These are phyloP conservation scores for Drosophila engyochracea DNA, from an alignment of 2,888 invertebrate species.

Conservation along the genomic window DNA sequence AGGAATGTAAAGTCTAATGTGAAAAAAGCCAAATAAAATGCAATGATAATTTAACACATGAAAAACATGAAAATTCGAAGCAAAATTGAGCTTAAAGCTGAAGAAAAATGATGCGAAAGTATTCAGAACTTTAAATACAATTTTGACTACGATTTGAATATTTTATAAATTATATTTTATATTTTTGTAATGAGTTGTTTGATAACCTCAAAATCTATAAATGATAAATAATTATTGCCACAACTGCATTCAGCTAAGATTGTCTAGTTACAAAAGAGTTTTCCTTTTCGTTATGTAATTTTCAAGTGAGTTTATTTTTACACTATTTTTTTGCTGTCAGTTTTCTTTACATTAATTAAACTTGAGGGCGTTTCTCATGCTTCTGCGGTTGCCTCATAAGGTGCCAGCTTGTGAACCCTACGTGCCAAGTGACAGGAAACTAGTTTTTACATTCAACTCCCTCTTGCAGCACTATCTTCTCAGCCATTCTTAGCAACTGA, in stretches of 20 bases:
- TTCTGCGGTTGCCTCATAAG: constrained; percentile 10
- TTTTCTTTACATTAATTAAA: constrained; percentile 19
- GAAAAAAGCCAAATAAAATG: constrained; percentile 32
- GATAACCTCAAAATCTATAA: not conserved
- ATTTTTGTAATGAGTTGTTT: not conserved
- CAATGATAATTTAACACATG: constrained; percentile 27
- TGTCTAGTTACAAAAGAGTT: not conserved
- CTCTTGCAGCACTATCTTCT: not conserved
- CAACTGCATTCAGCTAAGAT: not conserved
- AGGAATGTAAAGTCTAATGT: constrained; percentile 14
- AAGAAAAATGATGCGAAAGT: not conserved
- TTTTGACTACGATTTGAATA: not conserved
- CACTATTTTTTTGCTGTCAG: constrained; percentile 3
- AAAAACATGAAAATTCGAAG: not conserved
- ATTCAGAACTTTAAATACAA: not conserved
- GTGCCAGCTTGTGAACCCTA: constrained; percentile 63
- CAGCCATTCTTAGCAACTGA: not conserved
- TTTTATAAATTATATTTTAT: not conserved
- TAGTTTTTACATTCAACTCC: constrained; percentile 16
- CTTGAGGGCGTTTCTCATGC: not conserved
- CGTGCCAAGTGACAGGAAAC: constrained; percentile 56
- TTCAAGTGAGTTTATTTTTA: not conserved
- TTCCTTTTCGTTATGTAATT: not conserved
- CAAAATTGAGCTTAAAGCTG: constrained; percentile 5
- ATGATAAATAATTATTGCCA: not conserved